Evolutionary conservation across 2,888 invertebrate species (phyloP), one percentile per base, ranked within the genome.

Genomic region (Ichneumoninae sp.): DNA sequence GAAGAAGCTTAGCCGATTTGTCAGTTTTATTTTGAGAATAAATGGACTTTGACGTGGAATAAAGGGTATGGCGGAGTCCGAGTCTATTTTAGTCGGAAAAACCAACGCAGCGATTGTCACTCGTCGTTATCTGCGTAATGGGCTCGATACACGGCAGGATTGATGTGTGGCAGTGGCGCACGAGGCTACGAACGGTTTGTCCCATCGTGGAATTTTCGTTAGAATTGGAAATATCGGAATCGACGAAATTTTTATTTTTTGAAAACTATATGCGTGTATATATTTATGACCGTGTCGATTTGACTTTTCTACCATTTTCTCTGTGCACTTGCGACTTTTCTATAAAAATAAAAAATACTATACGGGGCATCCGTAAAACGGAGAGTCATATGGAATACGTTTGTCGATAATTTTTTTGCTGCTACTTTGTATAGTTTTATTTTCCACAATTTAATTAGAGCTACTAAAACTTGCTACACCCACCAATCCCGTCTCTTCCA

Each of bases 141-240:
- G 7, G 57, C 57, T 13, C 10, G 69, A 68, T 40, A 36, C 19
- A 62, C 16, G 50, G n/a, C 3, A 75, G 22, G 33, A 75, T 36
- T 75, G 33, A 65, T 65, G 1, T 30, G 47, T 50, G 33, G 13
- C 33, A 22, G 33, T n/a, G 65, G 1, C 13, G 36, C 8, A 5
- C 7, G 3, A 26, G 26, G 36, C 60, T 65, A 47, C 65, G 6
- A 50, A 3, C 19, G 50, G 40, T 8, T 10, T 22, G 5, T 50
- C 3, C 26, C 26, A 30, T 13, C 36, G 40, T 16, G 16, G 22
- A 13, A 8, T 52, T 75, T 36, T 60, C 26, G 57, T 13, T 60
- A 40, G 78, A 71, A 60, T 66, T 66, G 57, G 72, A 82, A 82
- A 82, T 72, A 82, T 50, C 60, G 52, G 19, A 54, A 68, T 44